Percentiles rank a stretch among this genome's conserved stretches.
phyloP scores from a whole-genome alignment of 1,140 invertebrate species.

The Neoseiulus cucumeris region DNA sequence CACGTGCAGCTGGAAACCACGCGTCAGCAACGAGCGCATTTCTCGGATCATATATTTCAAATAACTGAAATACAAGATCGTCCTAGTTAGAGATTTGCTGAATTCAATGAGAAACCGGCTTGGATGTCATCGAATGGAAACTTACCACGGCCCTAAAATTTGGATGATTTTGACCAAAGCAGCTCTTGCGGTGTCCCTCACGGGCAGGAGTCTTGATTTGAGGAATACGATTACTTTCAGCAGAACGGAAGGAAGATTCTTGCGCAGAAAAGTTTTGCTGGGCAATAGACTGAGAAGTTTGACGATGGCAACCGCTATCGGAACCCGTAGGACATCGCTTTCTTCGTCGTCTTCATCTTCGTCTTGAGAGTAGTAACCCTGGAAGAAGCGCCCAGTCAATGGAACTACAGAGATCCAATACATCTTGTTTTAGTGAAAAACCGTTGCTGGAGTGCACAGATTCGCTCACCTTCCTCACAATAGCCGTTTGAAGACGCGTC shows the following conservation, averaged over 20 bases:
- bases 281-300: conserved; percentile 77
- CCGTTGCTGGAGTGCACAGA: too few relatives aligned
- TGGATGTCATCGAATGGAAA: background rate
- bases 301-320: conserved; percentile 72
- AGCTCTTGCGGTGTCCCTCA: conserved; percentile 60
- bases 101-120: background rate
- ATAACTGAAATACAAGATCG: conserved; percentile 24
- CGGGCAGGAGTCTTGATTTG: conserved; percentile 66
- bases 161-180: conserved; percentile 71
- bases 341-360: conserved; percentile 60
- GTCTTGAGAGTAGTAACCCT: conserved; percentile 34
- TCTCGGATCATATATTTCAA: conserved; percentile 56
- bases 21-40: conserved; percentile 52
- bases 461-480: conserved; percentile 40
- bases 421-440: background rate
- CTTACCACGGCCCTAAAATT: conserved; percentile 52
- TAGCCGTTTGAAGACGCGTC: conserved; percentile 38
- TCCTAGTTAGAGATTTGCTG: too few relatives aligned
- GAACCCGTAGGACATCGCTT: conserved; percentile 69
- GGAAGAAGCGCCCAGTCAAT: background rate
- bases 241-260: conserved; percentile 58
- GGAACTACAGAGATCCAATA: background rate
- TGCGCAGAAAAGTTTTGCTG: conserved; percentile 38
- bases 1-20: conserved; percentile 84
- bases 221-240: conserved; percentile 71